Percentiles rank a stretch among this genome's conserved stretches.
Evolutionary conservation across 1,140 invertebrate species (phyloP).

Genomic region (Cotesia chilonis): DNA sequence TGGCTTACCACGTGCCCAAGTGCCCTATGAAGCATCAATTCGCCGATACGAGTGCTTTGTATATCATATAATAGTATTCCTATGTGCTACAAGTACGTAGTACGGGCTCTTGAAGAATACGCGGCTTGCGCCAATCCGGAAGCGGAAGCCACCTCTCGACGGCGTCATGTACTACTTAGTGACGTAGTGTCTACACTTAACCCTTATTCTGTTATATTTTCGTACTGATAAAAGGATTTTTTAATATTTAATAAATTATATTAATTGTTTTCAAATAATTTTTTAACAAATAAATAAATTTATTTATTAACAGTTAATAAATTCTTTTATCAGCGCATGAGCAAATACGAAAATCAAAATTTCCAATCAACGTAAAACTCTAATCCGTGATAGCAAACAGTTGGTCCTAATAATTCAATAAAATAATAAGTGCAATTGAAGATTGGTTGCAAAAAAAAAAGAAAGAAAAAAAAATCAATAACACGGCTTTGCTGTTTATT

Average conservation of each 20-base stretch:
- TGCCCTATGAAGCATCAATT: constrained; percentile 48
- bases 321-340: too few relatives aligned
- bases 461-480: too few relatives aligned
- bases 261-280: too few relatives aligned
- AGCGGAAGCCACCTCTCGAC: constrained; percentile 58
- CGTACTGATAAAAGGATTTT: too few relatives aligned
- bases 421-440: not conserved
- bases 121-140: constrained; percentile 58
- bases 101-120: constrained; percentile 49
- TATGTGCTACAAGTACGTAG: not conserved
- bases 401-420: constrained; percentile 1
- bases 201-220: constrained; percentile 44
- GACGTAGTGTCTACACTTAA: constrained; percentile 51
- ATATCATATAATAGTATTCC: constrained; percentile 26
- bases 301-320: too few relatives aligned
- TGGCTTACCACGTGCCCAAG: constrained; percentile 60
- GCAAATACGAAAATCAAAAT: too few relatives aligned
- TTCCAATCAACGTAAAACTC: too few relatives aligned
- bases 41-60: too few relatives aligned
- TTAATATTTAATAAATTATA: too few relatives aligned
- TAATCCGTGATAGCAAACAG: constrained; percentile 17
- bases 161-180: constrained; percentile 36
- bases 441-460: not conserved
- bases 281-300: too few relatives aligned
- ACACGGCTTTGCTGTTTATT: not conserved